Base-by-base conservation (phyloP, 2,888 invertebrate genomes). In the Lasioglossum leucozonium region DNA sequence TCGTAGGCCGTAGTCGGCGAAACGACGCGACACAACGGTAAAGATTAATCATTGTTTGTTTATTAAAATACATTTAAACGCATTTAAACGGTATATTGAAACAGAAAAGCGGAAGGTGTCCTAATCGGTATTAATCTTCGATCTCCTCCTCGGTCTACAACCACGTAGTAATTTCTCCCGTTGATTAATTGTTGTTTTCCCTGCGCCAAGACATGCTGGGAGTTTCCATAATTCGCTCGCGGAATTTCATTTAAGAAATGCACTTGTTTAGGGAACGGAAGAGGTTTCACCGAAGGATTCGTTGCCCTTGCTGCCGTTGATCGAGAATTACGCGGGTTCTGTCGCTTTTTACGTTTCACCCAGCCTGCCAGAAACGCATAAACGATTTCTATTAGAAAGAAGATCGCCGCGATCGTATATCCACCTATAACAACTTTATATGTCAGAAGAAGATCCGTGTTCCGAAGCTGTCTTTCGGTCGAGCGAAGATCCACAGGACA, bases 401-500 rank as follows among this genome's bases (percentile, higher is more conserved):
- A 96, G 0, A 96, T 95, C 3, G 96, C 92, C 0, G 97, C 96
- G 0, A 97, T 96, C 0, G 95, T 95, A 79, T 98, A 96, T 0
- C 98, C 98, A 0, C 96, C 95, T 1, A 96, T 95, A 93, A 98
- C 97, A 2, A 98, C 97, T 88, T 97, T 95, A 92, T 98, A 98
- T 0, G 98, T 98, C 96, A 98, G 97, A 90, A 96, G 94, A 0
- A 98, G 96, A 94, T 98, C 98, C 5, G 96, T 96, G 93, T 98
- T 97, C 86, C 97, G 95, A 11, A 98, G 95, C 92, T 97, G 97
- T 0, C 98, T 96, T 92, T 98, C 98, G 65, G 97, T 97, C 81
- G 97, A 97, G 89, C 97, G 97, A 88, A 98, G 95, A 94, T 98
- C 97, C 77, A 98, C 96, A 0, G 98, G 98, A 90, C 98, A 98